Evolutionary conservation across 2,113 vertebrate genomes (phyloP), one percentile per base, ranked within the genome.

Genomic region (Ictalurus punctatus): DNA sequence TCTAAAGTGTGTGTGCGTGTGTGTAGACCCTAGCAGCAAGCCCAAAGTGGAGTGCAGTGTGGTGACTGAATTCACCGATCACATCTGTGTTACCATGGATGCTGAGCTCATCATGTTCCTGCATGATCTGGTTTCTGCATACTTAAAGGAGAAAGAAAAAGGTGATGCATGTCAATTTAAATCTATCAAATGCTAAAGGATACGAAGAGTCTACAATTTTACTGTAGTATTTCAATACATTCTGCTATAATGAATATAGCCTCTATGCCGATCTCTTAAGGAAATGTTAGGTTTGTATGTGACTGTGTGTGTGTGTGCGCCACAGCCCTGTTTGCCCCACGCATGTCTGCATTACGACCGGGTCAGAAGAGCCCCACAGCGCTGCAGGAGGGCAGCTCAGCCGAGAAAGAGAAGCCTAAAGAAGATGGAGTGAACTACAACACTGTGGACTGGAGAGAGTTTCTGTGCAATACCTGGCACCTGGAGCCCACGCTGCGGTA

Each of bases 71-170:
- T 99, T 99, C 94, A 99, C 98, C 0, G 98, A 99, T 93, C 98
- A 99, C 94, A 99, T 99, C 81, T 99, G 98, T 73, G 98, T 99
- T 88, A 99, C 98, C n/a, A 99, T 99, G 98, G 98, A 99, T 89
- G 98, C 98, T 0, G 98, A 99, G 94, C 91, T 99, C 87, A 99
- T 99, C 92, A 99, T 99, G 98, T 99, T 99, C 91, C 96, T 99
- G 17, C 98, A 99, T 40, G 98, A 99, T 91, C 94, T 99, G 91
- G 98, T 99, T 81, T 99, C 98, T 1, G 98, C 98, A 86, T 99
- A 99, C 91, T 95, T 99, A 85, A 99, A 99, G 94, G 98, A 99
- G 93, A 99, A 99, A 92, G 98, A 99, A 93, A 99, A 99, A 96
- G 98, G 98, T 99, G 87, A 87, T 89, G 81, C 30, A 23, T 10